Evolutionary conservation across 2,888 invertebrate genomes (phyloP), one percentile per base, ranked within the genome.

Genomic region (Leptura quadrifasciata): DNA sequence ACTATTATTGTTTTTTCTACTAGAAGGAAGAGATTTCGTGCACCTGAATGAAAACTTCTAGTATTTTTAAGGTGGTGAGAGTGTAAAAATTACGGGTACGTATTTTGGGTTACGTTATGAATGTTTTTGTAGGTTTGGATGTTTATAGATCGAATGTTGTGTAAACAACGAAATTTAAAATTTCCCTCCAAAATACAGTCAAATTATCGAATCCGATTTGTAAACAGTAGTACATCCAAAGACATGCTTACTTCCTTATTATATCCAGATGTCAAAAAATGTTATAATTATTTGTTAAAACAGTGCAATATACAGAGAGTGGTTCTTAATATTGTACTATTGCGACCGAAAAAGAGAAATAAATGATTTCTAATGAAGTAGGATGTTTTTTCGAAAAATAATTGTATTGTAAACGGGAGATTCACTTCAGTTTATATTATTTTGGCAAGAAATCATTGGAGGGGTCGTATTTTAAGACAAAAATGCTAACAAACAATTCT

Each of bases 1-100:
- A 83, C 63, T 68, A 79, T 79, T 79, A 79, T 83, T 82, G 79
- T 83, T 83, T 82, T 82, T 83, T 83, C 79, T 79, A 75, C 54
- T 27, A 71, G 65, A 79, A 58, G 52, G 75, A 31, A 31, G 27
- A 63, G 35, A 71, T 72, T 76, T 73, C 72, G 70, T 47, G 58
- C 72, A 76, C 74, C 63, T 73, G 76, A 76, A 76, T 73, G 69
- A 57, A 73, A 76, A 69, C 55, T 18, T 64, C 69, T 9, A 52
- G 39, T 70, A 61, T 58, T 75, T 70, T 63, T 63, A 20, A 54
- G 55, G 17, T 70, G n/a, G 69, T 58, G 61, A 70, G 20, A 39
- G 39, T 58, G 70, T 64, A 69, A 55, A 57, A 61, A 60, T 24
- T 52, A 35, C 58, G 60, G 69, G 69, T 69, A 69, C 39, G 69